A percentile compares a stretch with the other conserved stretches of the same genome.
Conservation (phyloP, 2,888 invertebrate species). For the Druceiella hillmani region DNA sequence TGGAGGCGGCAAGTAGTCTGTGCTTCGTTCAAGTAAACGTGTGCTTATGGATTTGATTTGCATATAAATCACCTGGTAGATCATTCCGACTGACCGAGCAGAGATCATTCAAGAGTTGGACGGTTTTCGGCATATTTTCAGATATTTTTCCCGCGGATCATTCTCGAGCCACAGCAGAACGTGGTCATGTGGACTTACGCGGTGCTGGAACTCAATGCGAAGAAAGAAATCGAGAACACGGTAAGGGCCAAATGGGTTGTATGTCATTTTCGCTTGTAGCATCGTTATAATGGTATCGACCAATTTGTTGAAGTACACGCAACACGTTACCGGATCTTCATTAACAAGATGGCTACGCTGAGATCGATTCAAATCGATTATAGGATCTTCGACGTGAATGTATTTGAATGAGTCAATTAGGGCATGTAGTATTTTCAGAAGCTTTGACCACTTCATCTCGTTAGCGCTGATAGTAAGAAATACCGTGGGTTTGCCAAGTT, state of each 20-base stretch:
- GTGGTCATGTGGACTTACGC: constrained; percentile 25
- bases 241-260: constrained; percentile 26
- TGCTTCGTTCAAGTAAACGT: constrained; percentile 29
- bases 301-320: constrained; percentile 27
- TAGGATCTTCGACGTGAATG: no score
- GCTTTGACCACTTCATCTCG: no score
- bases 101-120: constrained; percentile 23
- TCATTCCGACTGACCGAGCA: constrained; percentile 19
- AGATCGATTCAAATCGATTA: no score
- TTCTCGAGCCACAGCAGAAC: constrained; percentile 25
- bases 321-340: constrained; percentile 23
- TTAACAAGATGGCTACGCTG: no score
- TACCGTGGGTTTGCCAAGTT: no score
- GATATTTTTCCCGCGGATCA: constrained; percentile 13
- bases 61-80: constrained; percentile 20
- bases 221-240: constrained; percentile 26
- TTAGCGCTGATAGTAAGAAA: no score
- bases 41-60: constrained; percentile 28
- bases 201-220: constrained; percentile 25
- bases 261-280: constrained; percentile 20
- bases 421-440: no score
- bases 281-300: constrained; percentile 20
- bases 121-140: constrained; percentile 18
- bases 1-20: no score
- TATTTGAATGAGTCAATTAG: no score